Evolutionary conservation across 2,113 vertebrate genomes (phyloP), one percentile per base, ranked within the genome.

Genomic region (Peromyscus californicus): DNA sequence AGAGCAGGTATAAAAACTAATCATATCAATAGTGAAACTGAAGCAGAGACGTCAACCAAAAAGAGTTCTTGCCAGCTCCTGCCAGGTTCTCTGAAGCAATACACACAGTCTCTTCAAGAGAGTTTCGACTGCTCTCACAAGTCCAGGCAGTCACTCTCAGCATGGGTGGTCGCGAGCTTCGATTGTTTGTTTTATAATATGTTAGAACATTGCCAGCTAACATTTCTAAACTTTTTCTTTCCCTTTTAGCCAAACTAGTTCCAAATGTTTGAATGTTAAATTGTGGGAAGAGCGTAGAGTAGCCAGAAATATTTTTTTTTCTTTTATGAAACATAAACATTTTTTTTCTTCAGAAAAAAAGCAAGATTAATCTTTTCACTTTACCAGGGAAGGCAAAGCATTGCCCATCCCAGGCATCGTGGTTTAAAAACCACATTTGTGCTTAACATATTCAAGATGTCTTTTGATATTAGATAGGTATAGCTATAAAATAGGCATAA

Each of bases 221-320:
- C 97, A 96, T 97, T 98, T 97, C 97, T 67, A 96, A 96, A 96
- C 95, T 80, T 93, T 79, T 95, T 97, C 94, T 97, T 86, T 67
- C 54, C 90, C 91, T 97, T 96, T 96, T 94, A 94, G 95, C 82
- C 92, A 98, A 97, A 98, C 93, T 87, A 95, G 67, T 96, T 97
- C 95, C 98, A 98, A 98, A 97, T 98, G 97, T 97, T 96, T 97
- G 84, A 97, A 95, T 96, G 94, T 84, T 97, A 96, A 97, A 97
- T 97, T 94, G 91, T 98, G 97, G 93, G 75, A 97, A 97, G 96
- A 97, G 88, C 57, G 96, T 97, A 96, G 93, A 97, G 93, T 90
- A 96, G 94, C 93, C 85, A 85, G 95, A 89, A 97, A 92, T 89
- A 75, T 89, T 91, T 93, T 96, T n/a, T 96, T 97, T 95, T 63